Evolutionary conservation across 2,797 vertebrate genomes (phyloP).

Genomic region (Chaetodon trifasciatus): DNA sequence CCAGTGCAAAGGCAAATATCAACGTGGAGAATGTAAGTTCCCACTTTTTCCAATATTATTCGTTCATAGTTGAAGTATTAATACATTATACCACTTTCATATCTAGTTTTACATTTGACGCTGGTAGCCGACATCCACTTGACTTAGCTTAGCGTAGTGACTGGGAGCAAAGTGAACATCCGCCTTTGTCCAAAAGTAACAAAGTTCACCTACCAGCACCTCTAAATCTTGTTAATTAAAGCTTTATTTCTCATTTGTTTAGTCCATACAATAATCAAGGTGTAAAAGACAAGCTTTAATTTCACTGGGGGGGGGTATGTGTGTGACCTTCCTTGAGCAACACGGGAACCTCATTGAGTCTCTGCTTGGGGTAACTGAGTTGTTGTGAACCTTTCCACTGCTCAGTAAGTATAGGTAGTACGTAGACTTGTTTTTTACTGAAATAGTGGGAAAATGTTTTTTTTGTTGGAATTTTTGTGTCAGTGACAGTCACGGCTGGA

Average conservation of each 20-base stretch:
- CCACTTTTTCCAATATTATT: not conserved
- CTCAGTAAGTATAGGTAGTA: not conserved
- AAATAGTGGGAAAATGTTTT: no score
- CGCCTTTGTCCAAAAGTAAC: not conserved
- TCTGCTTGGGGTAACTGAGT: not conserved
- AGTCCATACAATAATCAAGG: not conserved
- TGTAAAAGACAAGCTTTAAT: not conserved
- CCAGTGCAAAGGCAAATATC: conserved; percentile 98
- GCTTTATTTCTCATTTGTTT: not conserved
- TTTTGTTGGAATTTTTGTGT: no score
- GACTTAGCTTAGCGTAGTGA: not conserved
- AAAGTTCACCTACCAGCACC: not conserved
- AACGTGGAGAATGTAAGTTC: conserved; percentile 97
- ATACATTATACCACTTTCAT: no score
- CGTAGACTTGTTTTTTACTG: not conserved
- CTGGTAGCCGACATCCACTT: not conserved
- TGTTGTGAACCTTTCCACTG: no score
- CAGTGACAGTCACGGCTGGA: no score
- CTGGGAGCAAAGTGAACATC: not conserved
- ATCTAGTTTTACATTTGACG: not conserved
- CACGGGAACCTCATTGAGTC: not conserved
- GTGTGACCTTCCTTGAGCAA: not conserved
- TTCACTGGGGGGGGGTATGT: not conserved
- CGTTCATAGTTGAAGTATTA: not conserved
- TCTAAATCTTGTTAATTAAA: not conserved